Base-by-base conservation (phyloP, 2,888 invertebrate species). In the Sisyra nigra region DNA sequence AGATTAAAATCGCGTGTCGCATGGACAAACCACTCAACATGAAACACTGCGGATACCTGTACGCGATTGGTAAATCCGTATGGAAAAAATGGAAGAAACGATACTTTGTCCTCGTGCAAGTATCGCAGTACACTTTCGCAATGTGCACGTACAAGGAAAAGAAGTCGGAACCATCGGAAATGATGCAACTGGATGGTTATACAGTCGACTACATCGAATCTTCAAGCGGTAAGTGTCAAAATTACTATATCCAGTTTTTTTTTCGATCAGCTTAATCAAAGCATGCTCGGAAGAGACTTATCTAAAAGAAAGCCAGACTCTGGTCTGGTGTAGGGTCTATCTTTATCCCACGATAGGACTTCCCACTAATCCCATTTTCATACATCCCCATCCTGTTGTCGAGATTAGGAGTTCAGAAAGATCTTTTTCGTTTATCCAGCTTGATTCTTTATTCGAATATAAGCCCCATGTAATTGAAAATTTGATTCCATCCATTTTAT, bases 11-110 rank as follows among this genome's bases (percentile, higher is more conserved):
- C 48, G 93, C 93, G 11, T 93, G 97, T 58, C 74, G 96, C 49
- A 94, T 99, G 82, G 98, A 98, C 60, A 97, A 96, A 60, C 98
- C 98, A 9, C 73, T 94, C 49, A 98, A 98, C 62, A 91, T 98
- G 88, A 98, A 98, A 60, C 97, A 98, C 62, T 97, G 97, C 62
- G 94, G 94, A 4, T 81, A 89, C 60, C 70, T 92, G 38, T 89
- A 86, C 63, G 87, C 88, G n/a, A 76, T 89, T 55, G 91, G 98
- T 40, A 94, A 96, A 67, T 80, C 80, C 46, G 94, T 96, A 2
- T 99, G 98, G 97, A 93, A 97, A 59, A 98, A 97, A 61, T 98
- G 97, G 96, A 98, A 98, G 68, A 87, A 91, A 56, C 74, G 98
- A 45, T 98, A 97, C 66, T 96, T 88, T 74, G 94, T 97, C 50